Evolutionary conservation across 2,888 invertebrate genomes (phyloP).

Genomic region (Apotomis capreana): DNA sequence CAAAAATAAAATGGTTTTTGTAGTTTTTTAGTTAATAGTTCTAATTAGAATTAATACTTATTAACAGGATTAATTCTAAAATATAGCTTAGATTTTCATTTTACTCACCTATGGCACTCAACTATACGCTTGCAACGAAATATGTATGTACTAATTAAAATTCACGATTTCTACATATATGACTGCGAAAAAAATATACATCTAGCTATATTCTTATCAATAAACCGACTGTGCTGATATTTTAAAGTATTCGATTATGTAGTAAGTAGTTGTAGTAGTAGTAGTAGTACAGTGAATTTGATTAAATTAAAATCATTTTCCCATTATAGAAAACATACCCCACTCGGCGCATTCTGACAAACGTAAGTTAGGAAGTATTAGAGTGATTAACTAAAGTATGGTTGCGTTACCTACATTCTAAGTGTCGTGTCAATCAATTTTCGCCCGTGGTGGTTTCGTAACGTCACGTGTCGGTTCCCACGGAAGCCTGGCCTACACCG

Average conservation of each 20-base stretch:
- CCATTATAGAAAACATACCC: neutral
- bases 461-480: constrained; percentile 81
- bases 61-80: too few relatives aligned
- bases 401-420: constrained; percentile 50
- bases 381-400: constrained; percentile 38
- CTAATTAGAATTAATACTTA: too few relatives aligned
- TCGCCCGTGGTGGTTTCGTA: constrained; percentile 77
- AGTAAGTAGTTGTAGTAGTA: neutral
- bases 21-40: too few relatives aligned
- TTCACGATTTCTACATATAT: too few relatives aligned
- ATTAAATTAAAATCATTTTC: neutral
- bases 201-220: too few relatives aligned
- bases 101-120: too few relatives aligned
- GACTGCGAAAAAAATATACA: too few relatives aligned
- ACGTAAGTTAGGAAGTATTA: constrained; percentile 21
- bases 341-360: constrained; percentile 2
- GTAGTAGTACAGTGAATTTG: neutral
- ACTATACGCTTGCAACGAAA: too few relatives aligned
- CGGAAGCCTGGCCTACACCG: constrained; percentile 77
- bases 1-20: too few relatives aligned
- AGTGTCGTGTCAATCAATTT: constrained; percentile 77
- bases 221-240: neutral
- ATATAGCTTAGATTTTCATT: too few relatives aligned
- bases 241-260: neutral
- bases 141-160: too few relatives aligned